Evolutionary conservation across 2,797 vertebrate species (phyloP), one percentile per base, ranked within the genome.

Genomic region (Oreonectes daqikongensis): DNA sequence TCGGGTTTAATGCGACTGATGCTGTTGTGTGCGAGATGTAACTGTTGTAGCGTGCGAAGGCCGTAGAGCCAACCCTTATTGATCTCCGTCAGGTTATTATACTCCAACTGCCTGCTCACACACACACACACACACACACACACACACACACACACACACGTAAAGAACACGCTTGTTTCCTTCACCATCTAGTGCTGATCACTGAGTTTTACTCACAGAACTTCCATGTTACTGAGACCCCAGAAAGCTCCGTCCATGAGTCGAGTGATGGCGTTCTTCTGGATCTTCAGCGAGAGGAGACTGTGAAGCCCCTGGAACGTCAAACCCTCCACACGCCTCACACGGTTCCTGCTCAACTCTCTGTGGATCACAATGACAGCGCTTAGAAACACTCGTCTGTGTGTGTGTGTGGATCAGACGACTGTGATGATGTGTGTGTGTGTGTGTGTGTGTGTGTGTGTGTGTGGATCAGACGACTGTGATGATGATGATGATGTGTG

Each of bases 31-130:
- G 94, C 90, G 82, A 99, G 96, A 90, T 97, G 95, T 77, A 99
- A 96, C 53, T 96, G 94, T 90, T 97, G 94, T 83, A 99, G 93
- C 86, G 92, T 95, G 86, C 95, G 90, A 87, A 99, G 92, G 72
- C 97, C 97, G n/a, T 98, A 99, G 77, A 99, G 93, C 97, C 97
- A 99, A 83, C 96, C 96, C 85, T 98, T 98, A 80, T 92, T 99
- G 81, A 99, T 93, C 88, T 98, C 97, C 22, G 96, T 98, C 83
- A 99, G 90, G 90, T 97, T 97, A 92, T 99, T 99, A 90, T 95
- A 92, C 89, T 98, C 96, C 90, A 99, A 90, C 87, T 97, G 95
- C 92, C 97, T 99, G 88, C 71, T 85, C 83, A 69, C 74, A 85
- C 77, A 84, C 83, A 85, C 66, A 76, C 44, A 81, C 18, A 77